These are phyloP conservation scores for Stigmatopora argus DNA, from an alignment of 2,113 vertebrate species.

Conservation along the genomic window DNA sequence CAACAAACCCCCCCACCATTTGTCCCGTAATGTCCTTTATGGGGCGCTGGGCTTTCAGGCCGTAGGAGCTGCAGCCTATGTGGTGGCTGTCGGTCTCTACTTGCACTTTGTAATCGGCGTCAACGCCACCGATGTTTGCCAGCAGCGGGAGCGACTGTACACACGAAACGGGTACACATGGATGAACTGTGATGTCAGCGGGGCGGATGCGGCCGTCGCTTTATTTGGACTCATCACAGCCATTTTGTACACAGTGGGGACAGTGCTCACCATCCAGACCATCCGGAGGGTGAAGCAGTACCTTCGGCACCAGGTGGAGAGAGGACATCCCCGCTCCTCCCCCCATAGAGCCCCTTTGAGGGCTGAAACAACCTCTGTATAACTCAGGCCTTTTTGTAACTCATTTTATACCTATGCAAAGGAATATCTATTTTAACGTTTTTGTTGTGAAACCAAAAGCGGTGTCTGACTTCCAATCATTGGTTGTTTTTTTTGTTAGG, in stretches of 20 bases:
- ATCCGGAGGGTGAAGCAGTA: slow-evolving; percentile 52
- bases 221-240: slow-evolving; percentile 71
- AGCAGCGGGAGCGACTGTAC: slow-evolving; percentile 72
- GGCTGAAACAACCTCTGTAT: slow-evolving; percentile 44
- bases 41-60: slow-evolving; percentile 72
- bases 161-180: slow-evolving; percentile 76
- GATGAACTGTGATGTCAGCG: slow-evolving; percentile 79
- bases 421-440: not conserved
- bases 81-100: slow-evolving; percentile 78
- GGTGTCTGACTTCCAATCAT: not conserved
- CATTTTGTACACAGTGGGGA: slow-evolving; percentile 67
- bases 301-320: slow-evolving; percentile 24
- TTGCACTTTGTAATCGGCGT: slow-evolving; percentile 76
- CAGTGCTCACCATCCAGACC: slow-evolving; percentile 62
- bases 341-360: slow-evolving; percentile 24
- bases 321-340: not conserved
- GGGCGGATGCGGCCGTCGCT: slow-evolving; percentile 72
- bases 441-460: not conserved
- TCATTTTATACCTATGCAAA: not conserved
- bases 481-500: not conserved
- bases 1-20: slow-evolving; percentile 70
- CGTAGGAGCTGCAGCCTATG: slow-evolving; percentile 61
- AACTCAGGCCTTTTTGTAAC: not conserved
- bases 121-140: slow-evolving; percentile 77
- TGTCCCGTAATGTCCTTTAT: slow-evolving; percentile 62